A percentile compares a stretch with the other conserved stretches of the same genome.
Conservation (phyloP, 2,888 invertebrate species). For the Drosophila borborema region DNA sequence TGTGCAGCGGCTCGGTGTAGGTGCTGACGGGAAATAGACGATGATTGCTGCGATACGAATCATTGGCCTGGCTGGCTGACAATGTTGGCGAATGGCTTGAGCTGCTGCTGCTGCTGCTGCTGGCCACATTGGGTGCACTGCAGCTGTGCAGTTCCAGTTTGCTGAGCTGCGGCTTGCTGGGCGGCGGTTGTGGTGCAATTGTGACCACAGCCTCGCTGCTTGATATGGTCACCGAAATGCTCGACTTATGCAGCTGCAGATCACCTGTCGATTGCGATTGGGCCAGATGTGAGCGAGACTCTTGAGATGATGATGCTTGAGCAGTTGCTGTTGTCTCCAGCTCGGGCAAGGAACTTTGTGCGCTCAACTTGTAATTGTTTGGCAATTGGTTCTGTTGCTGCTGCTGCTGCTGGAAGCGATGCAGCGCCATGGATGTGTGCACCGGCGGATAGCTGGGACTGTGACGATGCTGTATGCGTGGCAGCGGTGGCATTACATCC, state of each 20-base stretch:
- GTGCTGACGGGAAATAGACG: slow-evolving; percentile 90
- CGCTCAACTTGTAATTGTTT: slow-evolving; percentile 40
- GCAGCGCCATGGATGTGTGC: slow-evolving; percentile 73
- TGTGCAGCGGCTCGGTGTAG: slow-evolving; percentile 87
- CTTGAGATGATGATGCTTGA: slow-evolving; percentile 2
- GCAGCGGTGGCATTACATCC: slow-evolving; percentile 53
- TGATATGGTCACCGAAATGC: slow-evolving; percentile 83
- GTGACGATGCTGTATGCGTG: slow-evolving; percentile 78
- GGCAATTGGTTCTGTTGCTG: slow-evolving; percentile 43
- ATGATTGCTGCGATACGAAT: slow-evolving; percentile 85
- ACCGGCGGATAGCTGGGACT: slow-evolving; percentile 83
- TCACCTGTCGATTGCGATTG: slow-evolving; percentile 75
- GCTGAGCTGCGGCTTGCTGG: slow-evolving; percentile 60
- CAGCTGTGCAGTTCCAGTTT: slow-evolving; percentile 65
- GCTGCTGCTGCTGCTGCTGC: slow-evolving; percentile 17
- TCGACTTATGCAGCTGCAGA: slow-evolving; percentile 76
- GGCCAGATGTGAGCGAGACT: slow-evolving; percentile 39
- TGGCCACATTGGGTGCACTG: slow-evolving; percentile 69
- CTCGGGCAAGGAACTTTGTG: slow-evolving; percentile 77
- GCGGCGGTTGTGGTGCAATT: slow-evolving; percentile 70
- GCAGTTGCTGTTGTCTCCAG: slow-evolving; percentile 31
- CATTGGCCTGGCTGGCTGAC: neutral
- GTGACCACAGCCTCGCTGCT: slow-evolving; percentile 75
- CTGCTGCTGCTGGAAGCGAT: slow-evolving; percentile 74
- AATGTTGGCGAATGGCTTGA: neutral